Evolutionary conservation across 2,113 vertebrate species (phyloP), one percentile per base, ranked within the genome.

Genomic region (Leptosomus discolor): DNA sequence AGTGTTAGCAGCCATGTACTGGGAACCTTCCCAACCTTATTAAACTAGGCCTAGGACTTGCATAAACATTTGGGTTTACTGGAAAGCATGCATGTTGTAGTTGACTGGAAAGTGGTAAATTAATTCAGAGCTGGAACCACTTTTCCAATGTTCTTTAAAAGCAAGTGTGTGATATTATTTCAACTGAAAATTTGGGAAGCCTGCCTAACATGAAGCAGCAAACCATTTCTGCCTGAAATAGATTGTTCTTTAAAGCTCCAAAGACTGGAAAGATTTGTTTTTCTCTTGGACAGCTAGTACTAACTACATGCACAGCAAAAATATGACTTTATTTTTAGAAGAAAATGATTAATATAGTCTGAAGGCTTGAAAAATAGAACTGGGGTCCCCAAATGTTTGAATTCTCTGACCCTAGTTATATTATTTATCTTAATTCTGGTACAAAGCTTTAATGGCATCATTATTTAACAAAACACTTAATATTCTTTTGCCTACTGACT

Each of bases 221-320:
- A 95, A 85, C 41, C 19, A 70, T 88, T 97, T 91, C 69, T 94
- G 43, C 61, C 89, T 73, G 69, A 94, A 97, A 94, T 79, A 92
- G 79, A 90, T 67, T 82, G 54, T 63, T 88, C 73, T 78, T 87
- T 85, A 88, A 60, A 93, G 50, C 56, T 88, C 46, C 7, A 56
- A 88, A 93, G 53, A 91, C 8, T 95, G n/a, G 53, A 85, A 87
- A 81, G n/a, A 78, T 88, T 61, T 92, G 68, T 92, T 95, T n/a
- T 86, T 89, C 77, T 56, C 53, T 91, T 85, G 81, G 80, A 85
- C 86, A 97, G 89, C 86, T 87, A 69, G 53, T 92, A 61, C 46
- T 56, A 87, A 30, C 65, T 87, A 92, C 77, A 91, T 9, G 22
- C 65, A 88, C 68, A 20, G n/a, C 23, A 91, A 95, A 92, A 90